These are phyloP conservation scores for Gobionotothen gibberifrons DNA, from an alignment of 2,797 vertebrate species.

Conservation along the genomic window DNA sequence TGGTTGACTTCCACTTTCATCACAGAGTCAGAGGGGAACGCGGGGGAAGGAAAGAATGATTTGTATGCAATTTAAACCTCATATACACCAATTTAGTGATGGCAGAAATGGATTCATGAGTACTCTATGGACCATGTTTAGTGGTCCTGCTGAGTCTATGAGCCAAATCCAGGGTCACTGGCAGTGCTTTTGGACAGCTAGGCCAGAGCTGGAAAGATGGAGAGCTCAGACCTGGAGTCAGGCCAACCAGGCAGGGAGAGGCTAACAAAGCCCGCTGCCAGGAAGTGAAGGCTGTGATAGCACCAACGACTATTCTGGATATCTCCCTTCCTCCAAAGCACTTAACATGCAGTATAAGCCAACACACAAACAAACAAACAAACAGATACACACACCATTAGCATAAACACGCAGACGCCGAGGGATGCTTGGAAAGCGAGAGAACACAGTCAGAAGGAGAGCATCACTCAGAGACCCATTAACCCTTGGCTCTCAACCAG, in stretches of 20 bases:
- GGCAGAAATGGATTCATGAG: slow-evolving; percentile 60
- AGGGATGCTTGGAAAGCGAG: slow-evolving; percentile 66
- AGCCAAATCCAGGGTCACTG: slow-evolving; percentile 63
- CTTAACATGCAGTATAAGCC: slow-evolving; percentile 70
- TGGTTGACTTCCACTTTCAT: slow-evolving; percentile 58
- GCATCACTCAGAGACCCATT: slow-evolving; percentile 80
- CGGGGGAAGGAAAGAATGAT: slow-evolving; percentile 63
- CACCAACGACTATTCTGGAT: slow-evolving; percentile 66
- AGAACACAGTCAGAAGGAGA: slow-evolving; percentile 68
- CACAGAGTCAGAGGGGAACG: slow-evolving; percentile 37
- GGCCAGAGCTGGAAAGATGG: slow-evolving; percentile 49
- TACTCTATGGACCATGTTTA: slow-evolving; percentile 60
- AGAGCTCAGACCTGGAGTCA: slow-evolving; percentile 59
- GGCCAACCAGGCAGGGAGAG: slow-evolving; percentile 63
- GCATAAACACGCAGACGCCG: slow-evolving; percentile 68
- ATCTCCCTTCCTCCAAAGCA: slow-evolving; percentile 67
- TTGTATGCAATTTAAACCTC: slow-evolving; percentile 66
- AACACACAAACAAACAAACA: slow-evolving; percentile 63
- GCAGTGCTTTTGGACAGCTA: slow-evolving; percentile 50
- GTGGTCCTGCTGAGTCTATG: slow-evolving; percentile 45
- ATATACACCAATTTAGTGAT: slow-evolving; percentile 61
- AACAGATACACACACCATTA: slow-evolving; percentile 56
- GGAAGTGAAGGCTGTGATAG: slow-evolving; percentile 68
- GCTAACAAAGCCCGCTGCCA: slow-evolving; percentile 60
- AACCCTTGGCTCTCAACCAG: slow-evolving; percentile 79